Base-by-base conservation (phyloP, 2,888 invertebrate genomes). In the Neoaliturus tenellus region DNA sequence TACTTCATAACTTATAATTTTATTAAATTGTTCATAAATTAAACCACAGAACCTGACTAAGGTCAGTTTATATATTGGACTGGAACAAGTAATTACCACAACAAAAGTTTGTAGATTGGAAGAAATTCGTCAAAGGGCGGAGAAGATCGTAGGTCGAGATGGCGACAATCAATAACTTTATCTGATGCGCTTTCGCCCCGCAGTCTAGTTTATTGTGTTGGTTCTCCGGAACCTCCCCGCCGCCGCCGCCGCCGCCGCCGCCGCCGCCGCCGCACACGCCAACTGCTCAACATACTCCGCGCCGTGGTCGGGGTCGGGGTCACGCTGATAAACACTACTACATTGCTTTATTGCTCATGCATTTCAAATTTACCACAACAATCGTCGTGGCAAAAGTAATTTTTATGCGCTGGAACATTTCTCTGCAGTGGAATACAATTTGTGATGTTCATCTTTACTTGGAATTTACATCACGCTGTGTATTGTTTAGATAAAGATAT, bases 131-230 rank as follows among this genome's bases (percentile, higher is more conserved):
- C 5, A 51, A 51, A 51, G 51, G 51, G 51, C 51, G 51, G 51
- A 51, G 51, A 51, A 51, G 51, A 51, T 51, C 23, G 51, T 23
- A 48, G 51, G 51, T 51, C 20, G 51, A 51, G 51, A 51, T 51
- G 51, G 20, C 51, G 51, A 51, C 51, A 51, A 51, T 51, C 51
- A 51, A 51, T 51, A 51, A 51, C 51, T 51, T 51, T 51, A 51
- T 51, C 51, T 51, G 51, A 51, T 51, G 51, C 51, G 51, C 51
- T 51, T 51, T 51, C 51, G 23, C 51, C 51, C 48, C 51, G 51
- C 51, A 10, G 51, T 48, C 51, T 23, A 23, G 51, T 51, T 51
- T 51, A 51, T 51, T 51, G 51, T 51, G 51, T 51, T 51, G 51
- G 20, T 17, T 17, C 14, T 3, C 14, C 48, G 4, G 51, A 23